Conservation (phyloP, 30 jellyfish, hydroid and myxozoan genomes). For the Cassiopea andromeda region DNA sequence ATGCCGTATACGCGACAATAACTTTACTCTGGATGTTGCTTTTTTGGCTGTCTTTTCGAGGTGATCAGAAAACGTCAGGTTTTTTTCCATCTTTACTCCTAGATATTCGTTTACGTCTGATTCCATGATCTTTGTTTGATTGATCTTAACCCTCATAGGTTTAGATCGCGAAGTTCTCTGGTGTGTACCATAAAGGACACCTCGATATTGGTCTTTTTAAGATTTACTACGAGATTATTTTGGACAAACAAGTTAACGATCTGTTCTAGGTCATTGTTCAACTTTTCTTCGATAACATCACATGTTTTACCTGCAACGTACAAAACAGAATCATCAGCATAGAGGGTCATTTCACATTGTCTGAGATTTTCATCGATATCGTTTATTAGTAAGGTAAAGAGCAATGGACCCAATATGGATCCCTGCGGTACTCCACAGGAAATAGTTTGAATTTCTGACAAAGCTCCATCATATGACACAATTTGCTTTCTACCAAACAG, state of each 20-base stretch:
- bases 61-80: no score
- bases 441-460: constrained; percentile 32
- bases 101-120: no score
- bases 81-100: no score
- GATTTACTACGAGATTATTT: constrained; percentile 30
- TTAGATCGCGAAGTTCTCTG: no score
- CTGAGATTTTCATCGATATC: constrained; percentile 38
- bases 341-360: constrained; percentile 54
- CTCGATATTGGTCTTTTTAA: constrained; percentile 6
- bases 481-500: constrained; percentile 61
- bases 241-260: constrained; percentile 47
- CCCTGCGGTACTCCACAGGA: constrained; percentile 76
- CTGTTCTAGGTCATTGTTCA: constrained; percentile 41
- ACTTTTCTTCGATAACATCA: constrained; percentile 19
- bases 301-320: constrained; percentile 56
- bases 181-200: no score
- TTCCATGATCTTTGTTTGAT: no score
- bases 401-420: constrained; percentile 56
- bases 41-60: no score
- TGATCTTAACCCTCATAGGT: no score
- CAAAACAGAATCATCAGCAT: constrained; percentile 81
- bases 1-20: no score
- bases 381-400: constrained; percentile 44
- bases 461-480: constrained; percentile 34
- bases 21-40: no score